phyloP scores from a whole-genome alignment of 2,888 invertebrate genomes.

The Pterobdella sp. region DNA sequence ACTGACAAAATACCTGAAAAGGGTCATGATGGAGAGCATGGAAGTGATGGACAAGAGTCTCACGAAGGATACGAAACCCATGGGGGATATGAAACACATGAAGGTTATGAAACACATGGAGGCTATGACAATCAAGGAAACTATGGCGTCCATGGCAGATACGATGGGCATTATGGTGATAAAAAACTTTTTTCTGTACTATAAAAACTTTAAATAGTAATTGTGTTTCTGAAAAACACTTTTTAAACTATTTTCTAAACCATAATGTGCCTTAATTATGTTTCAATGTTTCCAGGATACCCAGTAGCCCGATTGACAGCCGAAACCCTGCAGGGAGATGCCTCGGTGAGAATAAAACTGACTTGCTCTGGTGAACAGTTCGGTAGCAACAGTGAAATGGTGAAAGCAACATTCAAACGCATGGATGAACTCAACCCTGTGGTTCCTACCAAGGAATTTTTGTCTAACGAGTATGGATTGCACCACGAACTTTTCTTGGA shows the following conservation, averaged over 20 bases:
- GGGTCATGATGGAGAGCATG: background rate
- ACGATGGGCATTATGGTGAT: background rate
- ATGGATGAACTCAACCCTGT: background rate
- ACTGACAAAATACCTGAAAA: conserved; percentile 10
- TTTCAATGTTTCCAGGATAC: too few species aligned
- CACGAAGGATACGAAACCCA: background rate
- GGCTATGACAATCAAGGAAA: background rate
- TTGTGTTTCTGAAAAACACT: background rate
- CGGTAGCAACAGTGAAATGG: background rate
- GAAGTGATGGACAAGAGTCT: background rate
- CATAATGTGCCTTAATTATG: too few species aligned
- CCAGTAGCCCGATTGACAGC: background rate
- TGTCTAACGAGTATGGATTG: background rate
- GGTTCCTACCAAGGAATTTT: background rate
- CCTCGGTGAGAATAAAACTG: background rate
- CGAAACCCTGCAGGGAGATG: background rate
- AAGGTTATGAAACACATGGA: background rate
- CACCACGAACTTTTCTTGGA: conserved; percentile 5
- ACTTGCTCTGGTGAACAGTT: background rate
- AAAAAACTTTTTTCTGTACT: background rate
- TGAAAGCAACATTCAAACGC: background rate
- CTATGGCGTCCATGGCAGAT: background rate
- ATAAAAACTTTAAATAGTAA: background rate
- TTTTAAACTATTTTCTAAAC: background rate
- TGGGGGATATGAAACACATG: background rate